phyloP scores from a whole-genome alignment of 2,113 vertebrate genomes.

The Antigone vipio region DNA sequence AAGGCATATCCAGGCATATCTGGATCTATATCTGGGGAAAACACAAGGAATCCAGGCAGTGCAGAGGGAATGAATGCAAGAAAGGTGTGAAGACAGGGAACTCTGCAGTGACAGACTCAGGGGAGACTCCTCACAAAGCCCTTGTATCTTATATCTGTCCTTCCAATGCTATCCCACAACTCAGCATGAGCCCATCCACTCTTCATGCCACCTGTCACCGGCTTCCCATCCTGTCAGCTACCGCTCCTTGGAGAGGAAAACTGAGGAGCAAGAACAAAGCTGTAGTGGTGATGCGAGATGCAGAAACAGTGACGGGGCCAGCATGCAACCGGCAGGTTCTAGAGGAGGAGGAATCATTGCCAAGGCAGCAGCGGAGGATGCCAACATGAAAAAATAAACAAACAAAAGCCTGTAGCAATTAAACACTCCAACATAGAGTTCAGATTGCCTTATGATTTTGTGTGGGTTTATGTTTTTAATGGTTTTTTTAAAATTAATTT shows the following conservation, averaged over 20 bases:
- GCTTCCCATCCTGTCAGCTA: neutral
- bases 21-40: neutral
- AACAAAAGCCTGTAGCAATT: neutral
- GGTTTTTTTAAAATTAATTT: neutral
- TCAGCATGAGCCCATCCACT: fast-evolving
- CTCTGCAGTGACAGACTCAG: neutral
- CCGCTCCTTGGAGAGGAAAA: neutral
- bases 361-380: neutral
- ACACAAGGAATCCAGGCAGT: fast-evolving
- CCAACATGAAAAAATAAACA: neutral
- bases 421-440: neutral
- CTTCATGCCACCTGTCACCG: neutral
- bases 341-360: neutral
- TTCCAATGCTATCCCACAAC: neutral
- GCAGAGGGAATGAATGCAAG: neutral
- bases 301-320: neutral
- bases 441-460: neutral
- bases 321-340: neutral
- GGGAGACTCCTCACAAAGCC: neutral
- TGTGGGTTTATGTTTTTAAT: neutral
- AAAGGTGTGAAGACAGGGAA: neutral
- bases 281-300: neutral
- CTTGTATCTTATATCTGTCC: neutral
- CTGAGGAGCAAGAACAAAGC: neutral
- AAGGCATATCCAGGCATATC: neutral